Evolutionary conservation across 2,113 vertebrate genomes (phyloP).

Genomic region (Lampris incognitus): DNA sequence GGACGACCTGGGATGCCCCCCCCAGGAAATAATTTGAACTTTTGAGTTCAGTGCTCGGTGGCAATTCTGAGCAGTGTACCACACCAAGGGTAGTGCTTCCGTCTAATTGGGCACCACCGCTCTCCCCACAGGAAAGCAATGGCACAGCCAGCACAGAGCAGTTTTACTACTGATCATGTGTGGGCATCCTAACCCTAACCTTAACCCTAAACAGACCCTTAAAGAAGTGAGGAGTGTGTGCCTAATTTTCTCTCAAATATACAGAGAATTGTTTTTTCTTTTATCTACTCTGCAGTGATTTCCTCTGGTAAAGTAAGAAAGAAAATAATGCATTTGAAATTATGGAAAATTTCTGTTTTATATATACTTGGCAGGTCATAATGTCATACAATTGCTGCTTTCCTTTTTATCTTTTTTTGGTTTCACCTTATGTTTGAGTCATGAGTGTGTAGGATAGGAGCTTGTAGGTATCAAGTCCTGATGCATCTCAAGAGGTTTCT

Average conservation of each 20-base stretch:
- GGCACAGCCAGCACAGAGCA: not conserved
- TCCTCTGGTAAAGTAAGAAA: not conserved
- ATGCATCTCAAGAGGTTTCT: too few relatives aligned
- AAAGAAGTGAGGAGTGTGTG: too few relatives aligned
- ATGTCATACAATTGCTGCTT: not conserved
- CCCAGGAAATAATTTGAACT: too few relatives aligned
- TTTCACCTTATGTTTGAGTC: not conserved
- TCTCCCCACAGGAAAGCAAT: too few relatives aligned
- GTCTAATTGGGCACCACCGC: too few relatives aligned
- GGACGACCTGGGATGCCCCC: too few relatives aligned
- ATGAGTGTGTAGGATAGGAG: conserved; percentile 11
- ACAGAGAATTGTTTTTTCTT: not conserved
- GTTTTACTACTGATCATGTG: too few relatives aligned
- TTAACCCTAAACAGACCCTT: too few relatives aligned
- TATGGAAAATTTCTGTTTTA: not conserved
- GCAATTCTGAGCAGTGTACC: too few relatives aligned
- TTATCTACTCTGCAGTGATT: not conserved
- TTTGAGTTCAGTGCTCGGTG: too few relatives aligned
- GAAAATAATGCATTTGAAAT: not conserved
- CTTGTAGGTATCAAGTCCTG: not conserved
- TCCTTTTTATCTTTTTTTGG: not conserved
- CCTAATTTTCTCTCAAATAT: not conserved
- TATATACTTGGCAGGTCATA: not conserved
- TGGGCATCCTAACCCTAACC: too few relatives aligned
- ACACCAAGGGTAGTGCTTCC: too few relatives aligned